phyloP scores from a whole-genome alignment of 2,797 vertebrate genomes.

The Sebastes vulpes region DNA sequence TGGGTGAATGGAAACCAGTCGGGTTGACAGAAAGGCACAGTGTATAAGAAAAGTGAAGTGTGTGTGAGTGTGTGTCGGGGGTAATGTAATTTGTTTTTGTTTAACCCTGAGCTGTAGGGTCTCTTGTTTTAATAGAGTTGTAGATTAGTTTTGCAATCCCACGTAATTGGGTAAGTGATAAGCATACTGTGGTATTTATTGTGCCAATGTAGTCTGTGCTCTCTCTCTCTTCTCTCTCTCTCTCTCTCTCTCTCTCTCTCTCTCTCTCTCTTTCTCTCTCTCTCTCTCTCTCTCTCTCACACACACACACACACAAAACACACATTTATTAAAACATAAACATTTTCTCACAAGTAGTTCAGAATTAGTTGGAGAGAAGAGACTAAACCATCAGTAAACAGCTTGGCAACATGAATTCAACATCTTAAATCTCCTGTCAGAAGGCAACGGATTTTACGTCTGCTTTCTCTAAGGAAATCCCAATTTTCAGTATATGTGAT shows the following conservation, averaged over 20 bases:
- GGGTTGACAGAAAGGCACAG: slow-evolving; percentile 43
- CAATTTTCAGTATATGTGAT: neutral
- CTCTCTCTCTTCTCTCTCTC: neutral
- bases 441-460: neutral
- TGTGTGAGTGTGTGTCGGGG: slow-evolving; percentile 13
- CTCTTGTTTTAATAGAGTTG: slow-evolving; percentile 86
- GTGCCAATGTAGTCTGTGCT: slow-evolving; percentile 35
- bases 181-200: slow-evolving; percentile 74
- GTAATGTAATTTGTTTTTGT: slow-evolving; percentile 86
- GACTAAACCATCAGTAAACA: slow-evolving; percentile 16
- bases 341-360: neutral
- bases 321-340: neutral
- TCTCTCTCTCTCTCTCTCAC: too few relatives aligned
- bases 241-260: neutral
- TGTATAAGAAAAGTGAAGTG: slow-evolving; percentile 31
- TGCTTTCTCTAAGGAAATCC: neutral
- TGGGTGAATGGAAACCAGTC: slow-evolving; percentile 48
- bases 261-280: neutral
- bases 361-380: neutral
- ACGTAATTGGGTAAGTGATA: slow-evolving; percentile 86
- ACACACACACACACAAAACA: neutral
- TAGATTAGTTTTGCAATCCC: slow-evolving; percentile 85
- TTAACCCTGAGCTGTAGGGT: slow-evolving; percentile 84
- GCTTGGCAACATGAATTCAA: neutral
- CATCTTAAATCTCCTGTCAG: neutral